Conservation (phyloP, 2,797 vertebrate species). For the Gymnothorax reevesii region DNA sequence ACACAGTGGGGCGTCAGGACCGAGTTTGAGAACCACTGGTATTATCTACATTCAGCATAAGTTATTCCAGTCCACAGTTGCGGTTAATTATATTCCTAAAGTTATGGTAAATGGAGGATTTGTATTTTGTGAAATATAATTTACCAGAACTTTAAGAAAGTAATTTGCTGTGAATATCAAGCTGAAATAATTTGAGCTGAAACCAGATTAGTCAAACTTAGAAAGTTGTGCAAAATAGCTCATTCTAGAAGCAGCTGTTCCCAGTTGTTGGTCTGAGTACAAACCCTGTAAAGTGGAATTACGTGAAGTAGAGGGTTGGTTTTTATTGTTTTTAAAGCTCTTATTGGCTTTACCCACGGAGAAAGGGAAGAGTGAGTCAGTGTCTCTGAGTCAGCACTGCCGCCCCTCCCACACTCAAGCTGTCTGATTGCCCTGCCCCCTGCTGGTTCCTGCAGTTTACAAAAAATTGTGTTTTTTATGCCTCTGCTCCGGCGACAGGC, state of each 20-base stretch:
- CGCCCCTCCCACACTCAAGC: neutral
- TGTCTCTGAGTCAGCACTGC: neutral
- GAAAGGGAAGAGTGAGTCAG: neutral
- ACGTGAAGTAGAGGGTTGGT: neutral
- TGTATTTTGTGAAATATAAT: no score
- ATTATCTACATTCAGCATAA: neutral
- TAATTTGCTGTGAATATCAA: no score
- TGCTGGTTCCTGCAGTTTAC: neutral
- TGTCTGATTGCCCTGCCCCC: neutral
- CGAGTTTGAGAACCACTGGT: neutral
- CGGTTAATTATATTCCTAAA: neutral
- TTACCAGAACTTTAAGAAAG: no score
- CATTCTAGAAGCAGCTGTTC: neutral
- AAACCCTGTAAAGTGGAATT: neutral
- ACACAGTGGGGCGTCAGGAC: no score
- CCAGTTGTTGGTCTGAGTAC: neutral
- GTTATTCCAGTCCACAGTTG: neutral
- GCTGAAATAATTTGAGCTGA: no score
- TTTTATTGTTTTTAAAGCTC: neutral
- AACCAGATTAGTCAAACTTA: neutral
- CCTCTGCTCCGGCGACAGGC: no score
- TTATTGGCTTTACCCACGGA: neutral
- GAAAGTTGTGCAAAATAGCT: neutral
- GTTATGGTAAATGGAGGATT: neutral
- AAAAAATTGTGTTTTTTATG: neutral